Evolutionary conservation across 1,140 invertebrate species (phyloP), one percentile per base, ranked within the genome.

Genomic region (Caerostris darwini): DNA sequence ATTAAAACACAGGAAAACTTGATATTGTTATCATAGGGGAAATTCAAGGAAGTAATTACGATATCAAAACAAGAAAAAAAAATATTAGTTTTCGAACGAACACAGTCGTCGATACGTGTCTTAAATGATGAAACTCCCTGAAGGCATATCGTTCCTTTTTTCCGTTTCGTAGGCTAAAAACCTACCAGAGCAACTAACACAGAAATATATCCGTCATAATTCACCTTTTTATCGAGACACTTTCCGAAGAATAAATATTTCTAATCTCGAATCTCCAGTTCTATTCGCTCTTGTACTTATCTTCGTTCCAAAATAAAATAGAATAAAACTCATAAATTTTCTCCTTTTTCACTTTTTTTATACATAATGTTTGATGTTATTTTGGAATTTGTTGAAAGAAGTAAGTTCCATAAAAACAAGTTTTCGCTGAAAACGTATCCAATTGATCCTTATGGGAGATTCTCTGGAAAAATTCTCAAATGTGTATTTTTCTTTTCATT

Each of bases 161-260:
- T 61, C 58, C 85, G 58, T 61, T 64, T 61, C 57, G 14, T 3
- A 64, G 58, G 61, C 58, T 87, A 10, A 64, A 87, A 87, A 61
- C 82, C 7, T 57, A 64, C n/a, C 34, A 34, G 85, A 71, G 87
- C 87, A 89, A 71, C 87, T 89, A 89, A 89, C 87, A 10, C 54
- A 89, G 87, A 89, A 89, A 89, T 64, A 89, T 71, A 89, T 19
- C 53, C 87, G 6, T 56, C 61, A 69, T 89, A 89, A 69, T 61
- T 89, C 87, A 89, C 17, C 10, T 69, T 89, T 89, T 89, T 71
- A 71, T 89, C 87, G 50, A 14, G 34, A 2, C 58, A 8, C 12
- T 7, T 17, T 2, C 3, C 14, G 50, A 59, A 59, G 54, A 89
- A 89, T 56, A 87, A 87, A 64, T 64, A 17, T 87, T 87, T 64